Base-by-base conservation (phyloP, 2,113 vertebrate species). In the Mobula birostris region DNA sequence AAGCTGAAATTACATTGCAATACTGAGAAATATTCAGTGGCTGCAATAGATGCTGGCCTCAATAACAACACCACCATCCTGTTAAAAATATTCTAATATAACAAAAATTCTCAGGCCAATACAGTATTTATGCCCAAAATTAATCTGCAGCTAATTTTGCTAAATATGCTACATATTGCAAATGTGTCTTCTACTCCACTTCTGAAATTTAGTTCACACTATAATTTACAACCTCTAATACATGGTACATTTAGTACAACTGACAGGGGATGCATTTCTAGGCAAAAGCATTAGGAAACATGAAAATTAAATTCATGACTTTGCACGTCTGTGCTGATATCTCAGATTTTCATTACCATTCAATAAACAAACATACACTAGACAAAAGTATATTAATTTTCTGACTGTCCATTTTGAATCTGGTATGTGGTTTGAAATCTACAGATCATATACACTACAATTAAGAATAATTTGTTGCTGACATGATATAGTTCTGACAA, bases 401-500 rank as follows among this genome's bases (percentile, higher is more conserved):
- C 63, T 74, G 21, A 70, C 32, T 48, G 72, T 93, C 91, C 36
- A 76, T 74, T 11, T 93, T 56, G 40, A 93, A 92, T 92, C 32
- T 48, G 36, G 66, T 72, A 92, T 32, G 32, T 72, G 17, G 88
- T 40, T 61, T 70, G 36, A 40, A 76, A 76, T 74, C 21, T 93
- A 56, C 2, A 56, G 91, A 17, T 76, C 70, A 74, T 5, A 4
- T 76, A 15, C 21, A 36, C 3, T 56, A 93, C 32, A 93, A 74
- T 74, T 93, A 74, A 74, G 70, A 74, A 93, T 70, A 74, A 36
- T 74, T 36, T 93, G 36, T 74, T 32, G 74, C 40, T 27, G 87
- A 56, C 36, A 74, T 93, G 91, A 56, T 74, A 76, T 8, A 48
- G 70, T 74, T 68, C 70, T 76, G 70, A 93, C 91, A 93, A 74